These are phyloP conservation scores for Siderastrea radians DNA, from an alignment of 92 coral and sea anemone genomes.

Conservation along the genomic window DNA sequence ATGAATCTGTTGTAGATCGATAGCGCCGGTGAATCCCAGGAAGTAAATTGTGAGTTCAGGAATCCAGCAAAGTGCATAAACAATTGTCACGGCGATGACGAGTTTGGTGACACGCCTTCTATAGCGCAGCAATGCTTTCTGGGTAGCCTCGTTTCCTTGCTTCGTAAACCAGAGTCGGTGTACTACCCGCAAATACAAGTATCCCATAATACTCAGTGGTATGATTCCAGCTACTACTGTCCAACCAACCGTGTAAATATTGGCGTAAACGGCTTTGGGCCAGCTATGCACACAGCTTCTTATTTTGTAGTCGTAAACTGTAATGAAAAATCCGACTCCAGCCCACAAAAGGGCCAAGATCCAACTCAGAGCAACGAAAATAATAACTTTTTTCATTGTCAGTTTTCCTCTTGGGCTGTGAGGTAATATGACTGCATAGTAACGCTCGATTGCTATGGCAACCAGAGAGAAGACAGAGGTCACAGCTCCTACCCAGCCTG, in stretches of 20 bases:
- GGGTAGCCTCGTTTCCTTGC: slow-evolving; percentile 47
- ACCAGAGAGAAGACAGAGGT: slow-evolving; percentile 42
- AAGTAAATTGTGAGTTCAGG: slow-evolving; percentile 46
- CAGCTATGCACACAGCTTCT: slow-evolving; percentile 19
- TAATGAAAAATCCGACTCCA: slow-evolving; percentile 44
- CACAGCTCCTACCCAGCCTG: slow-evolving; percentile 52
- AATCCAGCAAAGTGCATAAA: slow-evolving; percentile 50
- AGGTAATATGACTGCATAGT: slow-evolving; percentile 33
- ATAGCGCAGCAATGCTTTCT: slow-evolving; percentile 45
- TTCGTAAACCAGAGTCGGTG: slow-evolving; percentile 36
- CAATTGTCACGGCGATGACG: slow-evolving; percentile 50
- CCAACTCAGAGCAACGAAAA: slow-evolving; percentile 29
- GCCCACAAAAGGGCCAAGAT: slow-evolving; percentile 29
- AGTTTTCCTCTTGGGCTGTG: slow-evolving; percentile 24
- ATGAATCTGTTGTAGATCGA: slow-evolving; percentile 7
- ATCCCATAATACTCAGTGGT: slow-evolving; percentile 38
- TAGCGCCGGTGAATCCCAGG: slow-evolving; percentile 43
- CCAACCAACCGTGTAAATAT: slow-evolving; percentile 44
- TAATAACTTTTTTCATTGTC: slow-evolving; percentile 9
- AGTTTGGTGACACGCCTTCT: slow-evolving; percentile 52
- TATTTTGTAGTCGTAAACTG: slow-evolving; percentile 10
- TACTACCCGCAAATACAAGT: slow-evolving; percentile 33
- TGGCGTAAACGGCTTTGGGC: slow-evolving; percentile 30
- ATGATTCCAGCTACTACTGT: slow-evolving; percentile 20
- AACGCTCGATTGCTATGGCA: slow-evolving; percentile 49